These are phyloP conservation scores for Tiliacea citrago DNA, from an alignment of 2,888 invertebrate species.

Conservation along the genomic window DNA sequence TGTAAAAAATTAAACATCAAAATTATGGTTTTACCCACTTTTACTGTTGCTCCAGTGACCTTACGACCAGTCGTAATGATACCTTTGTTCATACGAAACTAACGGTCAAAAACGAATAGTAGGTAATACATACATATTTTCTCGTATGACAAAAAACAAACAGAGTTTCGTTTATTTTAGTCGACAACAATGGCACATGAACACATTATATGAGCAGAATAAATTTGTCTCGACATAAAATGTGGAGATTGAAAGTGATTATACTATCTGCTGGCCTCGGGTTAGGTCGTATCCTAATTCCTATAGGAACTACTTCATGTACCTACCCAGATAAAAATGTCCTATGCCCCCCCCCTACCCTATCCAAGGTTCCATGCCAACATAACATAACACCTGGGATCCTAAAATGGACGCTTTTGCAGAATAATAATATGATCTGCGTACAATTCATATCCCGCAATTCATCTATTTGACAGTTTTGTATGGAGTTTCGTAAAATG, in stretches of 20 bases:
- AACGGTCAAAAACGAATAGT: constrained; percentile 48
- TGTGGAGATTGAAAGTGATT: constrained; percentile 32
- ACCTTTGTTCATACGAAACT: constrained; percentile 54
- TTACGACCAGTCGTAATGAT: constrained; percentile 58
- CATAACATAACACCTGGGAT: no score
- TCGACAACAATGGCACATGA: constrained; percentile 53
- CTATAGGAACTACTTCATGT: neutral
- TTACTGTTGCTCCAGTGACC: constrained; percentile 64
- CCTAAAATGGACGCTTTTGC: no score
- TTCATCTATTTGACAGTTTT: no score
- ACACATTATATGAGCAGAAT: constrained; percentile 52
- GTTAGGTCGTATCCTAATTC: neutral
- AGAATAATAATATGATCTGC: no score
- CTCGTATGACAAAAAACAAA: constrained; percentile 45
- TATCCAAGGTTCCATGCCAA: no score
- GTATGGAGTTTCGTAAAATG: no score
- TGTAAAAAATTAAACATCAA: constrained; percentile 31
- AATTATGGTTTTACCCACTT: constrained; percentile 60
- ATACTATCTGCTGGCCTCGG: neutral
- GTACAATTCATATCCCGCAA: no score
- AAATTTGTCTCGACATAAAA: constrained; percentile 9
- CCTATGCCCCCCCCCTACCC: no score
- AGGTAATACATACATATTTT: constrained; percentile 24
- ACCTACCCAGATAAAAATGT: neutral
- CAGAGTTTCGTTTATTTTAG: constrained; percentile 9